Percentiles rank a stretch among this genome's conserved stretches.
These are phyloP conservation scores for Todiramphus saurophagus DNA, from an alignment of 2,113 vertebrate genomes.

Conservation along the genomic window DNA sequence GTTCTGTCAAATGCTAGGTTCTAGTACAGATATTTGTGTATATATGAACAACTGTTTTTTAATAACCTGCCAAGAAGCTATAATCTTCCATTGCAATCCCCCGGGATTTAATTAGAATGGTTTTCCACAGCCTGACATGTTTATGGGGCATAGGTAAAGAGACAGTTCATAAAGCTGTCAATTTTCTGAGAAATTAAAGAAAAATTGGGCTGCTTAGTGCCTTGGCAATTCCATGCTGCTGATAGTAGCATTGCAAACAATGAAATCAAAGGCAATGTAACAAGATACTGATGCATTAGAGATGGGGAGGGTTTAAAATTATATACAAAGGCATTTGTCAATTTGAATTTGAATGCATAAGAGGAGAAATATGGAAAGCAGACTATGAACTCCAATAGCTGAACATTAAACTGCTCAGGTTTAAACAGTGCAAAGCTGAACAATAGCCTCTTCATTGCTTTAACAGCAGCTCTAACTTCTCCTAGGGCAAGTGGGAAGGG, in stretches of 20 bases:
- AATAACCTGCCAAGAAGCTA: slow-evolving; percentile 85
- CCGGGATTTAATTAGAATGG: slow-evolving; percentile 84
- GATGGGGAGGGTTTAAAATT: slow-evolving; percentile 75
- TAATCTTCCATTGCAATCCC: slow-evolving; percentile 79
- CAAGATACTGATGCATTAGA: slow-evolving; percentile 82
- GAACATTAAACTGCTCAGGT: slow-evolving; percentile 18
- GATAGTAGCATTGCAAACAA: slow-evolving; percentile 76
- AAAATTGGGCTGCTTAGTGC: slow-evolving; percentile 83
- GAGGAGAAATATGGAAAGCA: slow-evolving; percentile 53
- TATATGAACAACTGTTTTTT: slow-evolving; percentile 87
- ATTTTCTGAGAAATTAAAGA: slow-evolving; percentile 86
- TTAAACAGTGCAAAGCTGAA: slow-evolving; percentile 20
- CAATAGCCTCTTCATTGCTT: slow-evolving; percentile 39
- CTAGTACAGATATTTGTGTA: slow-evolving; percentile 79
- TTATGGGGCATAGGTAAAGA: slow-evolving; percentile 87
- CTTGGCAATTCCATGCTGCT: slow-evolving; percentile 78
- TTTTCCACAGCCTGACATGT: slow-evolving; percentile 83
- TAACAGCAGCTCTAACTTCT: slow-evolving; percentile 45
- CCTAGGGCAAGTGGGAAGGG: slow-evolving; percentile 16
- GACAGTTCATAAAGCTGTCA: slow-evolving; percentile 89
- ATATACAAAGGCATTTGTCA: slow-evolving; percentile 80
- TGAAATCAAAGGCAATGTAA: slow-evolving; percentile 81
- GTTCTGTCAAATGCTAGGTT: slow-evolving; percentile 75
- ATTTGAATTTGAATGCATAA: slow-evolving; percentile 80
- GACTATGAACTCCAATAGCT: slow-evolving; percentile 35